Percentiles rank a stretch among this genome's conserved stretches.
phyloP scores from a whole-genome alignment of 2,113 vertebrate species.

The Zingel zingel region DNA sequence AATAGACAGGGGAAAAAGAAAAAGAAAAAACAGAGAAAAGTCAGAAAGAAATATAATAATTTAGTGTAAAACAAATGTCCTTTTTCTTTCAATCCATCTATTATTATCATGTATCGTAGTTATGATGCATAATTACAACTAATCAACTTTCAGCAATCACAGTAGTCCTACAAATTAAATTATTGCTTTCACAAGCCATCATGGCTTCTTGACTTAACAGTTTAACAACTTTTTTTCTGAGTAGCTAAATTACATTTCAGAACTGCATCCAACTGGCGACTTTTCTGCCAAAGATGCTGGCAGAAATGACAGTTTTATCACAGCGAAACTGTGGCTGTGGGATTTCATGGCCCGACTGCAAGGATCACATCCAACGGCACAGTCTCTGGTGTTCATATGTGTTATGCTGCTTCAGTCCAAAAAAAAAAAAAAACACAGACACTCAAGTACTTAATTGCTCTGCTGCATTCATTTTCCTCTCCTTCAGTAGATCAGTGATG shows the following conservation, averaged over 20 bases:
- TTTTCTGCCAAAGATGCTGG: constrained; percentile 57
- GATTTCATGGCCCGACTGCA: constrained; percentile 49
- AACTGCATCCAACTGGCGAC: constrained; percentile 36
- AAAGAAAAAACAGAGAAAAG: no score
- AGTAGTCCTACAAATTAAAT: constrained; percentile 20
- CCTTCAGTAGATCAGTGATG: neutral
- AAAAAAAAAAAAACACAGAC: neutral
- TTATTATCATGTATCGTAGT: neutral
- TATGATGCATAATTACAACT: constrained; percentile 5
- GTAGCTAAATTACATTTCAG: constrained; percentile 51
- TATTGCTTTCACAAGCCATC: neutral
- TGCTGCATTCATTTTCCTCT: constrained; percentile 13
- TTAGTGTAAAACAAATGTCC: no score
- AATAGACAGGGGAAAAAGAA: no score
- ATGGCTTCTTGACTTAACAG: constrained; percentile 33
- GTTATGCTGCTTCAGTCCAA: constrained; percentile 23
- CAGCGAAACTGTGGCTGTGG: constrained; percentile 49
- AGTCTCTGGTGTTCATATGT: constrained; percentile 36
- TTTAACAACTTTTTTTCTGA: constrained; percentile 48
- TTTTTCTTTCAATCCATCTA: no score
- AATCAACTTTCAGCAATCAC: constrained; percentile 23
- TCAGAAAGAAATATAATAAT: no score
- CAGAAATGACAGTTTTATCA: constrained; percentile 56
- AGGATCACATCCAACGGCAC: constrained; percentile 35
- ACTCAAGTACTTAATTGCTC: constrained; percentile 1